Evolutionary conservation across 2,113 vertebrate species (phyloP).

Genomic region (Cettia cetti): DNA sequence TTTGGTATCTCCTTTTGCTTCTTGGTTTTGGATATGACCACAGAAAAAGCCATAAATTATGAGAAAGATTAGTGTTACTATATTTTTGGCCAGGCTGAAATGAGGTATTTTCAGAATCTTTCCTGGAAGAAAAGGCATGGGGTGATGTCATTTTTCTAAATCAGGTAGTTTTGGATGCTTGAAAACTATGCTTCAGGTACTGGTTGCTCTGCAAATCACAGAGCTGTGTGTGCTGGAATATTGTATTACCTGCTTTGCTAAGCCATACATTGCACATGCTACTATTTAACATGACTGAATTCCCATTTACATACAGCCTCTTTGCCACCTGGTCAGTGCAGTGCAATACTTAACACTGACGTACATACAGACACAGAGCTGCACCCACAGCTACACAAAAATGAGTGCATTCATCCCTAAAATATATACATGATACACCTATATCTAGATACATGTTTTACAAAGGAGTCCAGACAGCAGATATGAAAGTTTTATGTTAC

Average conservation of each 20-base stretch:
- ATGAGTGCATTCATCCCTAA: fast-evolving
- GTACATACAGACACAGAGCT: fast-evolving
- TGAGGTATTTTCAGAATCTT: not conserved
- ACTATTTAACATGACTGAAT: not conserved
- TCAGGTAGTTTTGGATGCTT: not conserved
- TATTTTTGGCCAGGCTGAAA: not conserved
- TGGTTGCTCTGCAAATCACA: not conserved
- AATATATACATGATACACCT: not conserved
- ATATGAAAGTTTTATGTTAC: not conserved
- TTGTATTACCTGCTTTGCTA: not conserved
- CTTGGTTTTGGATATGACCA: not conserved
- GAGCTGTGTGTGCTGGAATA: not conserved
- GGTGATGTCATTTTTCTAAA: not conserved
- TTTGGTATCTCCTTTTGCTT: not conserved
- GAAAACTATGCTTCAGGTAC: not conserved
- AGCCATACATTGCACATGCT: not conserved
- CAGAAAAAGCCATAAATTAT: not conserved
- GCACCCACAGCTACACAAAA: not conserved
- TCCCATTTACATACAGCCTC: not conserved
- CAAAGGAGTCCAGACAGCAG: not conserved
- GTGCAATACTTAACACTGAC: fast-evolving
- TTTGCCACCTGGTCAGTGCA: not conserved
- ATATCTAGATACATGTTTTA: not conserved
- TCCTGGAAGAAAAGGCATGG: not conserved
- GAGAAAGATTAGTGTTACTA: not conserved